A percentile compares a stretch with the other conserved stretches of the same genome.
Conservation (phyloP, 2,888 invertebrate genomes). For the Linnaemya vulpina region DNA sequence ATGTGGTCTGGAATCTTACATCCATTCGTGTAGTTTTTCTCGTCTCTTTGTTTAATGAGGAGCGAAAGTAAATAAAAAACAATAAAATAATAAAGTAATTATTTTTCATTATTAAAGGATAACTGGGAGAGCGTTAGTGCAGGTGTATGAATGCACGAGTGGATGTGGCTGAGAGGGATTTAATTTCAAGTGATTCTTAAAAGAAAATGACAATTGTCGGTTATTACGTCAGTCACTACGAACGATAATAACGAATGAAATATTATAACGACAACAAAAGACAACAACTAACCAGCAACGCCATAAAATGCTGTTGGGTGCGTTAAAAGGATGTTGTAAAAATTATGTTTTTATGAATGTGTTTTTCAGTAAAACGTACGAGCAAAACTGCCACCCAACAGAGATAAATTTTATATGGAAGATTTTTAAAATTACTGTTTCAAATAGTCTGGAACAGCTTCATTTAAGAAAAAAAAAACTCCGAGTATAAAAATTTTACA, state of each 20-base stretch:
- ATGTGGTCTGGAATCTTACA: slow-evolving; percentile 7
- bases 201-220: slow-evolving; percentile 37
- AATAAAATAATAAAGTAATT: slow-evolving; percentile 41
- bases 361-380: not conserved
- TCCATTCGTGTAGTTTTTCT: not conserved
- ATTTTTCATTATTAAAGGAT: slow-evolving; percentile 24
- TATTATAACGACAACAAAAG: not conserved
- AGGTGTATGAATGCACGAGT: not conserved
- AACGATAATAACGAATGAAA: slow-evolving; percentile 51
- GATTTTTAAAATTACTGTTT: too few relatives aligned
- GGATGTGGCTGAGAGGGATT: not conserved
- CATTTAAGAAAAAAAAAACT: too few relatives aligned
- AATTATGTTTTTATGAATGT: not conserved
- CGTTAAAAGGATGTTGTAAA: not conserved
- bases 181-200: slow-evolving; percentile 44
- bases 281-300: not conserved
- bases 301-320: not conserved
- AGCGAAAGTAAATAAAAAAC: slow-evolving; percentile 9
- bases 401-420: not conserved
- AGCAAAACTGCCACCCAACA: not conserved
- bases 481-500: too few relatives aligned
- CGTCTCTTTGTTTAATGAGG: not conserved
- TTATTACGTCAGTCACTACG: slow-evolving; percentile 50
- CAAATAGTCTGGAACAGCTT: too few relatives aligned
- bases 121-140: not conserved